Evolutionary conservation across 2,113 vertebrate genomes (phyloP).

Genomic region (Lamprologus sp.): DNA sequence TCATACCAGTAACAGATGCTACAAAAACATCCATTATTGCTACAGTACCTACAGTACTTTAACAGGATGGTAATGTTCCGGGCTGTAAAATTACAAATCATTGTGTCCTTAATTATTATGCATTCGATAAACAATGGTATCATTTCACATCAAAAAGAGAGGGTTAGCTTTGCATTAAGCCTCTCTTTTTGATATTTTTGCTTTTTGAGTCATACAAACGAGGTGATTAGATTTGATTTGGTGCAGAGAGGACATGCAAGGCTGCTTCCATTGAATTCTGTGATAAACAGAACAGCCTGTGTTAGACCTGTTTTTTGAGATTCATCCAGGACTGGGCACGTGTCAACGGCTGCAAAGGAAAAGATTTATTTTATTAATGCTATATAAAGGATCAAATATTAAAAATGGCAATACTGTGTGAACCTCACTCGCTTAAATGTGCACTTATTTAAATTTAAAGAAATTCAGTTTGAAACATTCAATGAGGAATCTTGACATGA

Average conservation of each 20-base stretch:
- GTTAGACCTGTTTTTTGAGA: slow-evolving; percentile 14
- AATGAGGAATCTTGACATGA: neutral
- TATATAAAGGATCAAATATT: neutral
- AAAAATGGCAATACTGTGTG: neutral
- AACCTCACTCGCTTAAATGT: neutral
- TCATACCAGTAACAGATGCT: neutral
- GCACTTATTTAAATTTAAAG: neutral
- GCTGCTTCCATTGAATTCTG: neutral
- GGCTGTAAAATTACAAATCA: neutral
- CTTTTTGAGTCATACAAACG: neutral
- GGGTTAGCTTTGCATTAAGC: neutral
- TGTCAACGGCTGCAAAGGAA: slow-evolving; percentile 8
- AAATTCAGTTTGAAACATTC: neutral
- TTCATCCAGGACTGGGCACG: slow-evolving; percentile 1
- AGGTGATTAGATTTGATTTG: neutral
- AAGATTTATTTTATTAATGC: neutral
- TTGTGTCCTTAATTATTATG: neutral
- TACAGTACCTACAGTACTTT: neutral
- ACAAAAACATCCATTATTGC: neutral
- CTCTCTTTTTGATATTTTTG: neutral
- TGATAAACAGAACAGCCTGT: neutral
- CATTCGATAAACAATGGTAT: neutral
- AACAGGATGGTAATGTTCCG: neutral
- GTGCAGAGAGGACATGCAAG: neutral
- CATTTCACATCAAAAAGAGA: neutral